phyloP scores from a whole-genome alignment of 1,140 invertebrate genomes.

The Bombus balteatus region DNA sequence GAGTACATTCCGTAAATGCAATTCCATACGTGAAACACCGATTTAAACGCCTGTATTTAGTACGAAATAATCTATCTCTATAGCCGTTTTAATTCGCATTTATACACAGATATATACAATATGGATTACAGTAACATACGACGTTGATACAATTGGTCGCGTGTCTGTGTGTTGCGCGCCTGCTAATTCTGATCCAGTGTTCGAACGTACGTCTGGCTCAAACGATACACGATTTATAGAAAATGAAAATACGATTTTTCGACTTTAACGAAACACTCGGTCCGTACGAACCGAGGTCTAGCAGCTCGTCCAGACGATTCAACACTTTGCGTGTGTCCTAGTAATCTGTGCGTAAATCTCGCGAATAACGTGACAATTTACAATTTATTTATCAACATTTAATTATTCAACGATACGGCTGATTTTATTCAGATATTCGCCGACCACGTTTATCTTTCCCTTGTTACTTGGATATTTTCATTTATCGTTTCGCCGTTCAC shows the following conservation, averaged over 20 bases:
- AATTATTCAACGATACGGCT: too few relatives aligned
- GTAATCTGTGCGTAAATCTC: too few relatives aligned
- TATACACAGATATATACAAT: constrained; percentile 32
- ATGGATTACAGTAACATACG: neutral
- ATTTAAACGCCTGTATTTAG: constrained; percentile 18
- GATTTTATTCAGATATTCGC: neutral
- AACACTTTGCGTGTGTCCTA: too few relatives aligned
- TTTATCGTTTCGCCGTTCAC: neutral
- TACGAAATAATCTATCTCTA: constrained; percentile 30
- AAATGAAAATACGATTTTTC: neutral
- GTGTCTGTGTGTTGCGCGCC: neutral
- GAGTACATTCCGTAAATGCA: constrained; percentile 19
- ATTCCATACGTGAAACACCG: constrained; percentile 21
- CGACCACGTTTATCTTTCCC: neutral
- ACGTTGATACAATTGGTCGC: constrained; percentile 24
- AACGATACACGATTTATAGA: neutral
- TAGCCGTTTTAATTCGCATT: constrained; percentile 31
- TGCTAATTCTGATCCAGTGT: constrained; percentile 10
- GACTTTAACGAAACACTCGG: neutral
- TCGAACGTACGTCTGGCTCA: neutral
- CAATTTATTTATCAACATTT: too few relatives aligned
- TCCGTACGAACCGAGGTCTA: neutral
- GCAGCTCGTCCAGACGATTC: neutral
- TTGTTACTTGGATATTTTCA: neutral
- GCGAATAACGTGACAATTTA: too few relatives aligned